A percentile compares a stretch with the other conserved stretches of the same genome.
Evolutionary conservation across 2,888 invertebrate genomes (phyloP).

Genomic region (Osmoderma eremita): DNA sequence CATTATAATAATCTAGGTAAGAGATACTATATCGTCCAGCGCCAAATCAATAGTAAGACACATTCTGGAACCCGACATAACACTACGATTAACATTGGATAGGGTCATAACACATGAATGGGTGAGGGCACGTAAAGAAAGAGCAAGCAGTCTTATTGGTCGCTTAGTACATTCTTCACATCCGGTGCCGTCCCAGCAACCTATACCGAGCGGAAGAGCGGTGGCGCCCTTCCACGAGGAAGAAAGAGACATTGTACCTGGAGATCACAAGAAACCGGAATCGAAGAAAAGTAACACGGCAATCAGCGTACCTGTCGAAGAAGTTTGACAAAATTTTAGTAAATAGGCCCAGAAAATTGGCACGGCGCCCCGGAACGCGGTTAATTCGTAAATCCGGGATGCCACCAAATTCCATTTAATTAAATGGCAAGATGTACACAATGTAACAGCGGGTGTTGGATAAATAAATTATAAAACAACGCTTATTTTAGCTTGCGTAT

Average conservation of each 20-base stretch:
- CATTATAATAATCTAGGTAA: slow-evolving; percentile 46
- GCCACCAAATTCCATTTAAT: slow-evolving; percentile 34
- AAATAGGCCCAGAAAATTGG: slow-evolving; percentile 45
- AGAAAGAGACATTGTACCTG: slow-evolving; percentile 55
- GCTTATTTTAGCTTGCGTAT: background rate
- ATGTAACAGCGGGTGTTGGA: slow-evolving; percentile 35
- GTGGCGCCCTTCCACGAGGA: slow-evolving; percentile 51
- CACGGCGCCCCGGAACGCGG: slow-evolving; percentile 28
- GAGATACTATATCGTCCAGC: slow-evolving; percentile 74
- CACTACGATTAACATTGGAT: slow-evolving; percentile 78
- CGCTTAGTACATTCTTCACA: slow-evolving; percentile 72
- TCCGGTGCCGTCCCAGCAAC: slow-evolving; percentile 55
- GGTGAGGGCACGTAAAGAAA: slow-evolving; percentile 73
- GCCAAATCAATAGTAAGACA: slow-evolving; percentile 82
- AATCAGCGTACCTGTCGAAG: slow-evolving; percentile 57
- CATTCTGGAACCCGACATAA: slow-evolving; percentile 87
- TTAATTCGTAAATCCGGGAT: slow-evolving; percentile 30
- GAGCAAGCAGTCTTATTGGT: slow-evolving; percentile 69
- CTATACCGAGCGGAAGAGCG: slow-evolving; percentile 41
- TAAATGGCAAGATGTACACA: slow-evolving; percentile 18
- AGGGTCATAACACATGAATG: slow-evolving; percentile 81
- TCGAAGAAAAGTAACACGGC: slow-evolving; percentile 61
- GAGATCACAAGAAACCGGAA: slow-evolving; percentile 62
- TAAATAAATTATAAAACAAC: slow-evolving; percentile 29
- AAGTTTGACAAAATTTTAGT: slow-evolving; percentile 45